Percentiles rank a stretch among this genome's conserved stretches.
Evolutionary conservation across 2,113 vertebrate genomes (phyloP).

Genomic region (Myiopsitta monachus): DNA sequence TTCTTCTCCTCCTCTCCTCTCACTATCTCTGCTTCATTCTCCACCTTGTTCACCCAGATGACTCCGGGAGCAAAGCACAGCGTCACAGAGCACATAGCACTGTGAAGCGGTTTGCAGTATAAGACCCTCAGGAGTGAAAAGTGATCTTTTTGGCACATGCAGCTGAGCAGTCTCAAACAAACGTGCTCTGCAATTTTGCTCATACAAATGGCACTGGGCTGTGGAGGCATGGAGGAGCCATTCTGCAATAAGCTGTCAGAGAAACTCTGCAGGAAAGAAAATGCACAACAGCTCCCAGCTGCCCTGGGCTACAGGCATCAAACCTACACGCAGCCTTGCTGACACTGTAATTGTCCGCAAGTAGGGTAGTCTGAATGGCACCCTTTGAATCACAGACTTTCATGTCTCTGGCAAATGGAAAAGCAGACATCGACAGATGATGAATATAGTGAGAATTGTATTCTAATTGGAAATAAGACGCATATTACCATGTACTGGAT

Average conservation of each 20-base stretch:
- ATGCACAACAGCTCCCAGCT: constrained; percentile 13
- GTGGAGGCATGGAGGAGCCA: neutral
- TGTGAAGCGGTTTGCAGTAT: neutral
- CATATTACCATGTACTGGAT: constrained; percentile 61
- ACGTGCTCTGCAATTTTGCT: neutral
- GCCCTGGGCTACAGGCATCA: neutral
- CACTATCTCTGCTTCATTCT: neutral
- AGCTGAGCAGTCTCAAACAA: neutral
- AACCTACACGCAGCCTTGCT: neutral
- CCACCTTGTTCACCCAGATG: neutral
- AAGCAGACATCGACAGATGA: constrained; percentile 62
- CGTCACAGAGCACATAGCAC: neutral
- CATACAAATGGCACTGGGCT: neutral
- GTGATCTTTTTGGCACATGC: neutral
- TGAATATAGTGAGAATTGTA: constrained; percentile 63
- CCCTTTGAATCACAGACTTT: constrained; percentile 65
- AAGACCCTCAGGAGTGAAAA: neutral
- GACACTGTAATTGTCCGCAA: constrained; percentile 56
- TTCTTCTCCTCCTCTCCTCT: neutral
- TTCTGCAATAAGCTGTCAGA: neutral
- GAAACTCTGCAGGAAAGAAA: constrained; percentile 20
- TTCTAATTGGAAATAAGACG: constrained; percentile 66
- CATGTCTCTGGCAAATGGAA: constrained; percentile 52
- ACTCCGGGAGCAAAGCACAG: neutral
- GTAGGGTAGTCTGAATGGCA: constrained; percentile 54